These are phyloP conservation scores for Cricetomys ansorgei DNA, from an alignment of 2,113 vertebrate species.

Conservation along the genomic window DNA sequence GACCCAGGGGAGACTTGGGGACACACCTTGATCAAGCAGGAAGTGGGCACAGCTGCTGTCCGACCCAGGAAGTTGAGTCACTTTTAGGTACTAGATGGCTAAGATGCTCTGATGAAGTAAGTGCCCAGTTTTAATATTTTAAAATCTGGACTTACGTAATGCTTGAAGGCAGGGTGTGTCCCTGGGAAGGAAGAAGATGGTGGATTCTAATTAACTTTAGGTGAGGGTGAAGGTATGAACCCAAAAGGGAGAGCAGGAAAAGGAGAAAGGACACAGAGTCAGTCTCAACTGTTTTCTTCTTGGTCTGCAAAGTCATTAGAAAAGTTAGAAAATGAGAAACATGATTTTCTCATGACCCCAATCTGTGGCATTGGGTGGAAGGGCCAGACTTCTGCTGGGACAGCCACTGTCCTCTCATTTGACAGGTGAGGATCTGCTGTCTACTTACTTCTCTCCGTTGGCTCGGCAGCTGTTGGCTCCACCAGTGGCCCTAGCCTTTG, in stretches of 20 bases:
- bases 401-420: not conserved
- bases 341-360: not conserved
- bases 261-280: not conserved
- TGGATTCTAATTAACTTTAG: not conserved
- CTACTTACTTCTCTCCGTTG: not conserved
- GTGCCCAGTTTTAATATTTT: conserved; percentile 25
- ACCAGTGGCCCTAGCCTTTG: not conserved
- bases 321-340: not conserved
- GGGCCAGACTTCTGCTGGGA: not conserved
- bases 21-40: not conserved
- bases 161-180: not conserved
- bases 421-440: not conserved
- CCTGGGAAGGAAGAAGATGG: conserved; percentile 49
- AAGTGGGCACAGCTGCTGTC: not conserved
- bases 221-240: not conserved
- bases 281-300: not conserved
- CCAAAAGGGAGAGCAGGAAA: not conserved
- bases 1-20: not conserved
- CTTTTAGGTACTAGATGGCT: conserved; percentile 30
- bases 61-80: not conserved
- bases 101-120: conserved; percentile 53
- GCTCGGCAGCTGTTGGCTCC: not conserved
- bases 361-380: not conserved
- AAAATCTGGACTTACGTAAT: conserved; percentile 34
- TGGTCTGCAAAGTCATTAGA: not conserved